These are phyloP conservation scores for Polyodon spathula DNA, from an alignment of 2,113 vertebrate species.

Conservation along the genomic window DNA sequence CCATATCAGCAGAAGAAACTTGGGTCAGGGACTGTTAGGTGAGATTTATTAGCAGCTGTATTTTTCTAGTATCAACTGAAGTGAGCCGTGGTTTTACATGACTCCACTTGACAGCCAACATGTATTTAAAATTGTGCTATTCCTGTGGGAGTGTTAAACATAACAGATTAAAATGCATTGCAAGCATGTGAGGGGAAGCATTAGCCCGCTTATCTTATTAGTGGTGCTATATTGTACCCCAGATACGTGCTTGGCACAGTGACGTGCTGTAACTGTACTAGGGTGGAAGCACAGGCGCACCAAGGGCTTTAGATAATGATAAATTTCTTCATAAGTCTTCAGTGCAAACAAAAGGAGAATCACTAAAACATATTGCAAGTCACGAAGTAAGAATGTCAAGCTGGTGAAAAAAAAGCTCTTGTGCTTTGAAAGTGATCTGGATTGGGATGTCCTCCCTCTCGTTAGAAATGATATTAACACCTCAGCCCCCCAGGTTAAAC, in stretches of 20 bases:
- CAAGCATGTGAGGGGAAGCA: conserved; percentile 49
- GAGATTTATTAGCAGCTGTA: conserved; percentile 66
- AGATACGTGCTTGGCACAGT: conserved; percentile 35
- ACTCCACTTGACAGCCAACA: conserved; percentile 40
- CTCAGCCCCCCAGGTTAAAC: too few species aligned
- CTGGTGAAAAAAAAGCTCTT: too few species aligned
- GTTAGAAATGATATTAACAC: too few species aligned
- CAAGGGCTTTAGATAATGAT: conserved; percentile 16
- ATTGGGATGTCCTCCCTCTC: too few species aligned
- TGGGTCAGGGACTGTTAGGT: conserved; percentile 52
- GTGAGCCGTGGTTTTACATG: conserved; percentile 45
- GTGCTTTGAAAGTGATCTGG: too few species aligned
- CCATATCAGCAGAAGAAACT: conserved; percentile 55
- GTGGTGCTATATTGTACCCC: conserved; percentile 36
- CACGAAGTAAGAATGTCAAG: conserved; percentile 8
- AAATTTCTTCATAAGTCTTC: conserved; percentile 23
- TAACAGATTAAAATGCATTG: conserved; percentile 60
- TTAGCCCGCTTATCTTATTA: conserved; percentile 65
- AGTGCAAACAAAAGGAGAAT: conserved; percentile 20
- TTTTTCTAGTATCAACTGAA: conserved; percentile 64
- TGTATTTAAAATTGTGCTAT: conserved; percentile 41
- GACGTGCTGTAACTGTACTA: conserved; percentile 17
- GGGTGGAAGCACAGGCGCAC: conserved; percentile 19
- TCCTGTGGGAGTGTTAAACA: conserved; percentile 49
- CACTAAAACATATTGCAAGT: conserved; percentile 15